These are phyloP conservation scores for Lordiphosa clarofinis DNA, from an alignment of 1,140 invertebrate species.

Conservation along the genomic window DNA sequence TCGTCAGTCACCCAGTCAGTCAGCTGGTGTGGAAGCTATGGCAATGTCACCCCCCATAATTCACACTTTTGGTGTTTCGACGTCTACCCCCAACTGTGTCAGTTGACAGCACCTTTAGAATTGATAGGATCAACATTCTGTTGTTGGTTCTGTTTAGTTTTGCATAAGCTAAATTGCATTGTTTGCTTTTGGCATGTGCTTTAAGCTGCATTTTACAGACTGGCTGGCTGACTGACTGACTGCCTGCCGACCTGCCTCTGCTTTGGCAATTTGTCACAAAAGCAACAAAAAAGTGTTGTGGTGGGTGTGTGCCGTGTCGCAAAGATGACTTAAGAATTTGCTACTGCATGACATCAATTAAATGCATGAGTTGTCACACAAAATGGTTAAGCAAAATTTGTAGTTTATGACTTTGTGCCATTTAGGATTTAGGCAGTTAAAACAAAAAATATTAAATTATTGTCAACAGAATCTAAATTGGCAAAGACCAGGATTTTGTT, in stretches of 20 bases:
- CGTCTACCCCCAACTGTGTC: conserved; percentile 50
- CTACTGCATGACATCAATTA: conserved; percentile 68
- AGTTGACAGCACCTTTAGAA: conserved; percentile 67
- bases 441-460: no score
- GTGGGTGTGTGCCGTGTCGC: conserved; percentile 25
- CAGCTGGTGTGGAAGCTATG: conserved; percentile 1
- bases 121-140: conserved; percentile 72
- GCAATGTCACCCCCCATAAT: conserved; percentile 24
- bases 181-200: conserved; percentile 71
- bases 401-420: conserved; percentile 3
- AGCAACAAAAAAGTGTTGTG: conserved; percentile 32
- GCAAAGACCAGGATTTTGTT: no score
- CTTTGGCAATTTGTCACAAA: conserved; percentile 63
- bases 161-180: conserved; percentile 61
- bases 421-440: no score
- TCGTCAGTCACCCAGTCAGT: conserved; percentile 20
- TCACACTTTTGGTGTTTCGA: conserved; percentile 43
- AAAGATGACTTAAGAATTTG: conserved; percentile 58
- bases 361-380: conserved; percentile 50
- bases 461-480: no score
- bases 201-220: neutral
- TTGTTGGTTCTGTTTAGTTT: conserved; percentile 35
- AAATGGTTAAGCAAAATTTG: conserved; percentile 20
- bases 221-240: conserved; percentile 3
- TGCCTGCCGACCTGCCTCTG: conserved; percentile 18